phyloP scores from a whole-genome alignment of 37 sponge, comb jelly and placozoan genomes.

The Ephydatia muelleri region DNA sequence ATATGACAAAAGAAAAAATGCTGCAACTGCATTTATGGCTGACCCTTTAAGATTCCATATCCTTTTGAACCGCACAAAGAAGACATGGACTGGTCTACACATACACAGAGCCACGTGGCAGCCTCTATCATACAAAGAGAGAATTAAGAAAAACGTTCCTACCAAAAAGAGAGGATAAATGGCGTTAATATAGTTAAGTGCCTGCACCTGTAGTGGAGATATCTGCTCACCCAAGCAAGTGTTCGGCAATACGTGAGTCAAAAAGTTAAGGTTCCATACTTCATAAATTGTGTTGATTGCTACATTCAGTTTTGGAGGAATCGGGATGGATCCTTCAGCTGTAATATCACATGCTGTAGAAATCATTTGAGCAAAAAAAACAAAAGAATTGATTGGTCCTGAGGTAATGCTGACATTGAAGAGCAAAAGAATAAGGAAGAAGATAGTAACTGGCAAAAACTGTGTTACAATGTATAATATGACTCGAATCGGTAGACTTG shows the following conservation, averaged over 20 bases:
- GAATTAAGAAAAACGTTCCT: neutral
- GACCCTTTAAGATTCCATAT: constrained; percentile 19
- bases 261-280: constrained; percentile 73
- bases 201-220: constrained; percentile 10
- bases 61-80: constrained; percentile 24
- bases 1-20: constrained; percentile 73
- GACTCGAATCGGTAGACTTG: constrained; percentile 5
- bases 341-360: constrained; percentile 8
- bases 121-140: constrained; percentile 32
- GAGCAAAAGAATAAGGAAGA: constrained; percentile 50
- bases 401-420: constrained; percentile 45
- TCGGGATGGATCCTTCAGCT: constrained; percentile 13
- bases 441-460: constrained; percentile 48
- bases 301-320: neutral
- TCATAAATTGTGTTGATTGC: constrained; percentile 26
- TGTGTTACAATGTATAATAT: constrained; percentile 49
- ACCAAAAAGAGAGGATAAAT: constrained; percentile 43
- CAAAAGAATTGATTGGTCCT: constrained; percentile 53
- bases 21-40: constrained; percentile 51
- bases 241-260: constrained; percentile 15
- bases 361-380: constrained; percentile 54
- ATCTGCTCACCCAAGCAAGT: constrained; percentile 36
- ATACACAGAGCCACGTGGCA: neutral
- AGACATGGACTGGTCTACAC: constrained; percentile 37
- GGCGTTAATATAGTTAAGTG: constrained; percentile 43